Evolutionary conservation across 2,888 invertebrate genomes (phyloP).

Genomic region (Ophion ellenae): DNA sequence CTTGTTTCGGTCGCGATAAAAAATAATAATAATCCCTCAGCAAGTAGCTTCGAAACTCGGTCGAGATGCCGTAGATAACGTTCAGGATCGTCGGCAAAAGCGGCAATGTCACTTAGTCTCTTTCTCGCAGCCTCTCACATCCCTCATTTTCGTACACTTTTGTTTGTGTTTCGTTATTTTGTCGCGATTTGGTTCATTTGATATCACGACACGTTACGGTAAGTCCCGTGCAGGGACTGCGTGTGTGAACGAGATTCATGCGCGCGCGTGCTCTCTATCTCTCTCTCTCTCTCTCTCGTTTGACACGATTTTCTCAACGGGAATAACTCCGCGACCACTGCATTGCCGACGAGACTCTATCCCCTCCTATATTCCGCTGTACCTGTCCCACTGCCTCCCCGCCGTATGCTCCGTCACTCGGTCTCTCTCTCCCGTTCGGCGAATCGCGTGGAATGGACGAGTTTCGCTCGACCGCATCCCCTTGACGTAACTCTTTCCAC

Average conservation of each 20-base stretch:
- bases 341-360: conserved; percentile 67
- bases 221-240: conserved; percentile 56
- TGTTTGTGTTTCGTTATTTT: conserved; percentile 2
- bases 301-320: conserved; percentile 59
- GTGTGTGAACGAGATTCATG: conserved; percentile 36
- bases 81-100: neutral
- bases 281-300: conserved; percentile 40
- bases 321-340: conserved; percentile 67
- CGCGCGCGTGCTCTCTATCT: conserved; percentile 42
- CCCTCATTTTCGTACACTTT: neutral
- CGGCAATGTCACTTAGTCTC: neutral
- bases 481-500: neutral
- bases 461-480: neutral
- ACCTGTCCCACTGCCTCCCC: neutral
- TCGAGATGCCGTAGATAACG: neutral
- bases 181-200: conserved; percentile 5
- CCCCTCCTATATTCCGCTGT: conserved; percentile 28
- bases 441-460: neutral
- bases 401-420: neutral
- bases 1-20: conserved; percentile 17
- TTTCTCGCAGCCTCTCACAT: neutral
- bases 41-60: conserved; percentile 6
- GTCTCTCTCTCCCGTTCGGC: neutral
- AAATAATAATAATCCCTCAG: neutral
- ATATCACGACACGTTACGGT: conserved; percentile 52